Conservation (phyloP, 2,888 invertebrate species). For the Melitaea athalia region DNA sequence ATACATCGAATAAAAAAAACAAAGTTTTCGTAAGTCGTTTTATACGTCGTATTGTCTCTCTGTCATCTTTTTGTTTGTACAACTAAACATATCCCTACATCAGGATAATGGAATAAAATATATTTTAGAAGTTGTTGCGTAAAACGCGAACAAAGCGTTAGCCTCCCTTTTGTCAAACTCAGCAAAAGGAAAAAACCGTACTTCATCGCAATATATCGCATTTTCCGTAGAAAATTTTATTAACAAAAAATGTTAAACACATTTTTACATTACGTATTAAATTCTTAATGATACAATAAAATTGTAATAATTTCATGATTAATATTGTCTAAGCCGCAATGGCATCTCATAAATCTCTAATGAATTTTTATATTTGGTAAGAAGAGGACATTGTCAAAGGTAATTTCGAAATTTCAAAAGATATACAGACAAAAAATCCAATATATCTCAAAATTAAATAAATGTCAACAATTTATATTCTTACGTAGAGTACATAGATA, state of each 20-base stretch:
- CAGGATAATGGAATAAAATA: not conserved
- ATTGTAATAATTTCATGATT: not conserved
- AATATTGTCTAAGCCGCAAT: not conserved
- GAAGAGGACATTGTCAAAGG: not conserved
- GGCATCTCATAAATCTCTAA: not conserved
- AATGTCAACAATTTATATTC: too few relatives aligned
- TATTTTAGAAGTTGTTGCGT: not conserved
- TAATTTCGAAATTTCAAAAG: not conserved
- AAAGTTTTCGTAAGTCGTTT: too few relatives aligned
- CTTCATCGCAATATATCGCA: not conserved
- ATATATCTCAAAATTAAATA: too few relatives aligned
- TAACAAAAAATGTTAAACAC: not conserved
- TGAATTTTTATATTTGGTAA: not conserved
- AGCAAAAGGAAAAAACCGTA: not conserved
- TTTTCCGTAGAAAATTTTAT: not conserved
- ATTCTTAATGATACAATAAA: not conserved
- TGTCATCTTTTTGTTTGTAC: too few relatives aligned
- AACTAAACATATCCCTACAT: not conserved
- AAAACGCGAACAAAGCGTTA: conserved; percentile 3
- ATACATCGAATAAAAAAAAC: too few relatives aligned
- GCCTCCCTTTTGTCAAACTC: conserved; percentile 1
- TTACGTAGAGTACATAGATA: too few relatives aligned
- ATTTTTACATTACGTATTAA: not conserved
- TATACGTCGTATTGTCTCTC: too few relatives aligned
- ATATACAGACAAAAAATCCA: too few relatives aligned